Percentiles rank a stretch among this genome's conserved stretches.
Conservation (phyloP, 2,888 invertebrate genomes). For the Sphaerophoria taeniata region DNA sequence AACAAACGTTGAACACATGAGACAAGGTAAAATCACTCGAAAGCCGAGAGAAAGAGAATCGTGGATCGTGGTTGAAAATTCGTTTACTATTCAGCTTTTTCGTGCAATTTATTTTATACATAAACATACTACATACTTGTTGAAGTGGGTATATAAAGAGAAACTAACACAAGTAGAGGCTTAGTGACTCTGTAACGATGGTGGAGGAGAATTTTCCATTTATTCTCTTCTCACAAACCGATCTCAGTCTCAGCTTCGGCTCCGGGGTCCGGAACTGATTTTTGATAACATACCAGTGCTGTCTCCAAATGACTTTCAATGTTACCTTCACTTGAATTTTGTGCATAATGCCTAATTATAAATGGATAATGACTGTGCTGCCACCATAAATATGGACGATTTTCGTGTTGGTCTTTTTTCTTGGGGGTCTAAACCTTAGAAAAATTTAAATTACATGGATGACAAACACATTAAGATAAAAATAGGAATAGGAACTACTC, state of each 20-base stretch:
- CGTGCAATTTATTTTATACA: conserved; percentile 46
- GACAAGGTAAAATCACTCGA: conserved; percentile 65
- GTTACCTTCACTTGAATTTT: too few relatives aligned
- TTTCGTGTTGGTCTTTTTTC: too few relatives aligned
- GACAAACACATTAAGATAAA: too few relatives aligned
- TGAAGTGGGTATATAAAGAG: conserved; percentile 47
- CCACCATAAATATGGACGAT: too few relatives aligned
- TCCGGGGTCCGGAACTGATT: too few relatives aligned
- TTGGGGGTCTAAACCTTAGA: too few relatives aligned
- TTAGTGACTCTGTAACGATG: conserved; percentile 42
- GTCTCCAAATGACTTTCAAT: too few relatives aligned
- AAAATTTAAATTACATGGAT: too few relatives aligned
- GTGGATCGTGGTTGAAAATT: conserved; percentile 64
- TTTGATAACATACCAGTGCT: too few relatives aligned
- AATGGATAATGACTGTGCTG: too few relatives aligned
- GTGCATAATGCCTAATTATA: too few relatives aligned
- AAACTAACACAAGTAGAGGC: conserved; percentile 43
- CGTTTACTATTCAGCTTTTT: conserved; percentile 26
- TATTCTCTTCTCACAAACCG: conserved; percentile 42
- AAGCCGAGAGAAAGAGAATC: conserved; percentile 70
- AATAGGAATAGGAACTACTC: too few relatives aligned
- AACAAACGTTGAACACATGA: conserved; percentile 41
- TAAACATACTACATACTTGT: neutral
- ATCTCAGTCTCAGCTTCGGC: conserved; percentile 7
- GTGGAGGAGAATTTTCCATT: conserved; percentile 39